phyloP scores from a whole-genome alignment of 2,797 vertebrate genomes.

The Adrianichthys oophorus region DNA sequence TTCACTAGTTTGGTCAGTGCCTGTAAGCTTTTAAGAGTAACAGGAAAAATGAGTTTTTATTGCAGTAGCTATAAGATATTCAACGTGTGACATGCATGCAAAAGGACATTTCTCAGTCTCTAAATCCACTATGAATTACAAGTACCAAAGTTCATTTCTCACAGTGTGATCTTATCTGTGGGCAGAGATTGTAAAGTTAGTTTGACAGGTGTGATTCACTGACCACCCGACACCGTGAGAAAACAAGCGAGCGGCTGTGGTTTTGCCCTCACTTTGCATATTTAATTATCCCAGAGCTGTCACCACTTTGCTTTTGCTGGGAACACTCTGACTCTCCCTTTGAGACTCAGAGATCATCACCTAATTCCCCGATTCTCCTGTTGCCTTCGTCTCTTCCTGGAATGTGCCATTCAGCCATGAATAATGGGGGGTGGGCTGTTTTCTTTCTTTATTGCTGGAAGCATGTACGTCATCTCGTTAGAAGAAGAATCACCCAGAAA shows the following conservation, averaged over 20 bases:
- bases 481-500: constrained; percentile 57
- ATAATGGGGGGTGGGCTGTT: constrained; percentile 38
- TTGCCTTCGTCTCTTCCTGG: constrained; percentile 59
- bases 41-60: no score
- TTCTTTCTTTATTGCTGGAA: constrained; percentile 61
- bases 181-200: constrained; percentile 40
- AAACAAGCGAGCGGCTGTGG: constrained; percentile 17
- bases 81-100: constrained; percentile 1
- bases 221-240: constrained; percentile 60
- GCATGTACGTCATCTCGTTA: constrained; percentile 61
- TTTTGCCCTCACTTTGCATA: constrained; percentile 36
- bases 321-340: constrained; percentile 35
- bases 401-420: constrained; percentile 53
- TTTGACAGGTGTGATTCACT: constrained; percentile 52
- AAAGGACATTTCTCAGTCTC: neutral
- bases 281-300: constrained; percentile 46
- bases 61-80: no score
- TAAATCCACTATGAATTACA: constrained; percentile 21
- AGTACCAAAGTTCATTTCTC: constrained; percentile 20
- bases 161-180: constrained; percentile 43
- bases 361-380: constrained; percentile 54
- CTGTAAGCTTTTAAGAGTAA: no score
- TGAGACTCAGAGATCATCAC: constrained; percentile 34
- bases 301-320: constrained; percentile 47
- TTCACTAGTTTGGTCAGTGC: no score